Conservation (phyloP, 1,140 invertebrate species). For the Ctenoplectra terminalis region DNA sequence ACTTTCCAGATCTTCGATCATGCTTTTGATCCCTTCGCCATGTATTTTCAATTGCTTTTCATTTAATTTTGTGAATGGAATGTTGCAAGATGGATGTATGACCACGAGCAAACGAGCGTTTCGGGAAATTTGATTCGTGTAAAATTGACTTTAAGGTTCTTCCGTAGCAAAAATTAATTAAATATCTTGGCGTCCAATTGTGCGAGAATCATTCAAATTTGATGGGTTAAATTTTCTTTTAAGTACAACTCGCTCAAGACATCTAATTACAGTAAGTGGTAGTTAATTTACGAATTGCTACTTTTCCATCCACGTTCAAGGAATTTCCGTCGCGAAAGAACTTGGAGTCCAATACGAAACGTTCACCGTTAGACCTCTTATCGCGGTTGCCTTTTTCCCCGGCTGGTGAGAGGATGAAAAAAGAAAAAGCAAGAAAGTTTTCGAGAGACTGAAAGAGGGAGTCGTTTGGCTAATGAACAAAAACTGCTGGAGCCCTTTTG, state of each 20-base stretch:
- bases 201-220: no score
- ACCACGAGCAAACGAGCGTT: no score
- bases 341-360: not conserved
- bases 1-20: not conserved
- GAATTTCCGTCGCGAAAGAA: not conserved
- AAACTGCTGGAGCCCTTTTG: slow-evolving; percentile 15
- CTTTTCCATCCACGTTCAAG: not conserved
- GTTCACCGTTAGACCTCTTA: not conserved
- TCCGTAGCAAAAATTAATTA: no score
- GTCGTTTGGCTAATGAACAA: slow-evolving; percentile 23
- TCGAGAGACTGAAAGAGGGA: not conserved
- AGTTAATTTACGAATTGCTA: not conserved
- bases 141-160: no score
- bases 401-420: not conserved
- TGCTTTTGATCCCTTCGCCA: no score
- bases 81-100: no score
- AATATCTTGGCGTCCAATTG: no score
- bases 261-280: not conserved
- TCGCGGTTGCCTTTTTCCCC: not conserved
- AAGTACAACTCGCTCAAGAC: no score
- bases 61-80: not conserved
- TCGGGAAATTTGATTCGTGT: not conserved
- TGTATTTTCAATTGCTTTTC: not conserved
- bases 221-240: no score
- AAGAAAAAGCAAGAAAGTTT: not conserved